These are phyloP conservation scores for Heteromurus nitidus DNA, from an alignment of 2,888 invertebrate genomes.

Conservation along the genomic window DNA sequence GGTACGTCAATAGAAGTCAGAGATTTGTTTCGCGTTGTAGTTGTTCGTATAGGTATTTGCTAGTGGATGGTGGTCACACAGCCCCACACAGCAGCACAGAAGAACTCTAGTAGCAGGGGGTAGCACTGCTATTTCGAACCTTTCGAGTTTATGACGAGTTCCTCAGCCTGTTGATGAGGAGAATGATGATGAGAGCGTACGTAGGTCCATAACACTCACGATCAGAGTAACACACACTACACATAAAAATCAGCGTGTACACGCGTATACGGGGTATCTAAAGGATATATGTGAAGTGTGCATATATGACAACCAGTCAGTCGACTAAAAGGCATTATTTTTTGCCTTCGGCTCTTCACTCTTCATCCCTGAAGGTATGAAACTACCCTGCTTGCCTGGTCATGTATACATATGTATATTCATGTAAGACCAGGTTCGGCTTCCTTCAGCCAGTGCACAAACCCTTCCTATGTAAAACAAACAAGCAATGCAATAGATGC, in stretches of 20 bases:
- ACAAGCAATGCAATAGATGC: too few species aligned
- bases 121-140: slow-evolving; percentile 41
- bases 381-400: slow-evolving; percentile 28
- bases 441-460: not conserved
- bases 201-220: not conserved
- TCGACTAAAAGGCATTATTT: slow-evolving; percentile 34
- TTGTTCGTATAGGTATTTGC: not conserved
- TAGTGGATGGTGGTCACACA: not conserved
- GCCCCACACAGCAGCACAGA: not conserved
- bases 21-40: too few species aligned
- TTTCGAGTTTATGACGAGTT: slow-evolving; percentile 14
- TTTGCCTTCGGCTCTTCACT: slow-evolving; percentile 24
- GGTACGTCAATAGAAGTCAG: slow-evolving; percentile 24
- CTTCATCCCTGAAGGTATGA: slow-evolving; percentile 48
- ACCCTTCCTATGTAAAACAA: slow-evolving; percentile 7
- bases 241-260: not conserved
- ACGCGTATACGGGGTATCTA: not conserved
- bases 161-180: not conserved
- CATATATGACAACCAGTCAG: slow-evolving; percentile 26
- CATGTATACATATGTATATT: not conserved
- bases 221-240: not conserved
- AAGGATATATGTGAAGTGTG: not conserved
- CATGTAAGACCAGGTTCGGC: slow-evolving; percentile 8
- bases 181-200: not conserved
- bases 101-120: slow-evolving; percentile 19